Evolutionary conservation across 2,888 invertebrate genomes (phyloP).

Genomic region (Xestia ashworthii): DNA sequence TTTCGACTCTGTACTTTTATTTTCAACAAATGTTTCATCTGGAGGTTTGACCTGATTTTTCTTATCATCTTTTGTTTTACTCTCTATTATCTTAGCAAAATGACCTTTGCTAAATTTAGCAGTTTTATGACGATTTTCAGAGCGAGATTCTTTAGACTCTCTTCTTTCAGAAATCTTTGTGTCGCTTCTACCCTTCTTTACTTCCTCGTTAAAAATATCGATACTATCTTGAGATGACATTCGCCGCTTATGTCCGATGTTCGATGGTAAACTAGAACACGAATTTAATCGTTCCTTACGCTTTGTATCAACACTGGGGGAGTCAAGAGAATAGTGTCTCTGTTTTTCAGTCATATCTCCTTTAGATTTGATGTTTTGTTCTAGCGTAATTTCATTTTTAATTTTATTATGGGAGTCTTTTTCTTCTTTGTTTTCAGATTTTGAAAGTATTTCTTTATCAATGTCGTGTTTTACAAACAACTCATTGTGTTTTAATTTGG

Average conservation of each 20-base stretch:
- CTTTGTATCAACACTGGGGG: constrained; percentile 86
- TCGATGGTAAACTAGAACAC: constrained; percentile 91
- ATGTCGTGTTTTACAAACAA: constrained; percentile 86
- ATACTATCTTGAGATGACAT: constrained; percentile 94
- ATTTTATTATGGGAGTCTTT: constrained; percentile 76
- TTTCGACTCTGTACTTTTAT: constrained; percentile 77
- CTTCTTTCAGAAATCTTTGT: constrained; percentile 91
- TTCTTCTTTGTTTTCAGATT: constrained; percentile 88
- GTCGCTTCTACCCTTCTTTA: constrained; percentile 91
- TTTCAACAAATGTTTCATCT: constrained; percentile 83
- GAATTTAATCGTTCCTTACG: constrained; percentile 92
- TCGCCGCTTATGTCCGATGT: constrained; percentile 93
- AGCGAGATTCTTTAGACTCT: constrained; percentile 93
- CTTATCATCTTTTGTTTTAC: constrained; percentile 91
- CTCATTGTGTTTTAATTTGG: constrained; percentile 85
- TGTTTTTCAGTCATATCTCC: constrained; percentile 83
- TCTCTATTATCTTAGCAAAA: constrained; percentile 90
- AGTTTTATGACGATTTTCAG: constrained; percentile 84
- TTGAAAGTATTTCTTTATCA: constrained; percentile 84
- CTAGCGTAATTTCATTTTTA: constrained; percentile 71
- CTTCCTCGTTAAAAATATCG: constrained; percentile 90
- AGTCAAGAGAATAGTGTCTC: constrained; percentile 88
- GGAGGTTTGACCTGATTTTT: constrained; percentile 89
- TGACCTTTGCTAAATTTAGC: constrained; percentile 91
- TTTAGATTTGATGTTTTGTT: constrained; percentile 76